A percentile compares a stretch with the other conserved stretches of the same genome.
Conservation (phyloP, 2,113 vertebrate species). For the Irena cyanogastra region DNA sequence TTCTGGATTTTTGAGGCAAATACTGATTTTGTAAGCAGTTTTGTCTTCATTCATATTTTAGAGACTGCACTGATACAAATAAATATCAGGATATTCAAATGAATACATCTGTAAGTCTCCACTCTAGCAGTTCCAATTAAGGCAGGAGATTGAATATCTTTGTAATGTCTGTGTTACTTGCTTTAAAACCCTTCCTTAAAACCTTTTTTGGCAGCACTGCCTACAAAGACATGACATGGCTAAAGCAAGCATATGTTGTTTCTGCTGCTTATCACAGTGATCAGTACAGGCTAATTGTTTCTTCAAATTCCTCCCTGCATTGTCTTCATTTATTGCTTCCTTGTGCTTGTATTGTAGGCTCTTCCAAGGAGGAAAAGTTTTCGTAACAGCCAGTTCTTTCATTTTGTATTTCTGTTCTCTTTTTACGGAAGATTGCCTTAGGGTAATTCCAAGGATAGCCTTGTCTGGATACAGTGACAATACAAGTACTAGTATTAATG, state of each 20-base stretch:
- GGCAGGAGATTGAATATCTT: not conserved
- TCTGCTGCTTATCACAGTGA: not conserved
- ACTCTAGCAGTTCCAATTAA: not conserved
- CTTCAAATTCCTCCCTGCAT: not conserved
- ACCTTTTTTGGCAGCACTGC: not conserved
- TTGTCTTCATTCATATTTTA: not conserved
- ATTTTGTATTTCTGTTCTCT: not conserved
- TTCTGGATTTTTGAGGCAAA: not conserved
- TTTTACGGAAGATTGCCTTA: not conserved
- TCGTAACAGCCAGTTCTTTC: not conserved
- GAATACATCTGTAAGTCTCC: not conserved
- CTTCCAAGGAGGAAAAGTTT: not conserved
- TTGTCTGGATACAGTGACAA: not conserved
- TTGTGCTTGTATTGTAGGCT: not conserved
- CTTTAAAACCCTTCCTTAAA: not conserved
- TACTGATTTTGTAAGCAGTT: not conserved
- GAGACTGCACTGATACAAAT: not conserved
- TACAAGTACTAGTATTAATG: not conserved
- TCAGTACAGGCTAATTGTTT: not conserved
- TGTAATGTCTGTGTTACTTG: not conserved
- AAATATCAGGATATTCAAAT: not conserved
- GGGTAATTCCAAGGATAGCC: not conserved
- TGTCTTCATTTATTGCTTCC: not conserved
- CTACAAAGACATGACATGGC: not conserved
- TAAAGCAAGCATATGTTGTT: not conserved